phyloP scores from a whole-genome alignment of 2,888 invertebrate genomes.

The Cenopis cana region DNA sequence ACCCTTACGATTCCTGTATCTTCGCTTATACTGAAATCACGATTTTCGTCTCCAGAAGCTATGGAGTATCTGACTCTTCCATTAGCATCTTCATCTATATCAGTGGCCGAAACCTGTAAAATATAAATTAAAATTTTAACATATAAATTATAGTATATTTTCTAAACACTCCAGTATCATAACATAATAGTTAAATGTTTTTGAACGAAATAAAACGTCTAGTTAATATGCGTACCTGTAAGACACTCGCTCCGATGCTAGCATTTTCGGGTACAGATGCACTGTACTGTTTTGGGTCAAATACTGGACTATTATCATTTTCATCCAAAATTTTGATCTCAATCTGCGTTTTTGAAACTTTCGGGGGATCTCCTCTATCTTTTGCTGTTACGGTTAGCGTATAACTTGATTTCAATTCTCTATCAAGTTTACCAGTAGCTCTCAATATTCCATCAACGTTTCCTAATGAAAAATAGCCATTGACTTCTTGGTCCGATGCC shows the following conservation, averaged over 20 bases:
- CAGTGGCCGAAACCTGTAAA: conserved; percentile 93
- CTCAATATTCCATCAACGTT: conserved; percentile 94
- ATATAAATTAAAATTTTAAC: conserved; percentile 31
- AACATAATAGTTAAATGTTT: not conserved
- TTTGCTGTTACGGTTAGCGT: conserved; percentile 91
- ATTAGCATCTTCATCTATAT: conserved; percentile 94
- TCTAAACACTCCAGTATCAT: too few species aligned
- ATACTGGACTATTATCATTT: conserved; percentile 95
- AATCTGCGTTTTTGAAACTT: conserved; percentile 88
- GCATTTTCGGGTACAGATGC: conserved; percentile 96
- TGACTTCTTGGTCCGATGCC: conserved; percentile 86
- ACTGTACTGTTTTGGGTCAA: conserved; percentile 95
- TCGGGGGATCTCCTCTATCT: conserved; percentile 94
- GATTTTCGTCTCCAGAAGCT: conserved; percentile 94
- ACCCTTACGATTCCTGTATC: conserved; percentile 96
- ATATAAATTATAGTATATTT: not conserved
- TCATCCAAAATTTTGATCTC: conserved; percentile 92
- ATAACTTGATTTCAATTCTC: conserved; percentile 92
- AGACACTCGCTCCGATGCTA: conserved; percentile 95
- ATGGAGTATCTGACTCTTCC: conserved; percentile 97
- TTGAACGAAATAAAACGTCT: not conserved
- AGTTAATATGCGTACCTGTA: conserved; percentile 86
- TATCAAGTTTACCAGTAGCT: conserved; percentile 94
- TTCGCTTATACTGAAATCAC: conserved; percentile 96
- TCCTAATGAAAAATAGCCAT: conserved; percentile 91